Conservation (phyloP, 2,888 invertebrate genomes). For the Temnothorax rugatulus region DNA sequence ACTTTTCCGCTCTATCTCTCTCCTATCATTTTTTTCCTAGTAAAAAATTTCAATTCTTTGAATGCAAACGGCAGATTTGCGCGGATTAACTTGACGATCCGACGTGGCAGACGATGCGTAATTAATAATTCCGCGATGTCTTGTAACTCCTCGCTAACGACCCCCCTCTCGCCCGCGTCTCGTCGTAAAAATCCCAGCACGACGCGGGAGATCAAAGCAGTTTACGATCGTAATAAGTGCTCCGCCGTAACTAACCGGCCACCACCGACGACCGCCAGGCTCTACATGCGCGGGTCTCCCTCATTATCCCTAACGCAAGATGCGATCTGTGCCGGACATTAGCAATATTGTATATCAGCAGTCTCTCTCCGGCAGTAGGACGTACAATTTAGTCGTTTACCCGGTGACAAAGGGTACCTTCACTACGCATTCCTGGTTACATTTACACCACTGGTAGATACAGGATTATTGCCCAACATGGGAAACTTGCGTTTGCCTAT, state of each 20-base stretch:
- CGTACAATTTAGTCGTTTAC: conserved; percentile 76
- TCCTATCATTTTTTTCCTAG: background rate
- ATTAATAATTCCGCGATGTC: conserved; percentile 30
- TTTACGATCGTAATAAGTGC: conserved; percentile 49
- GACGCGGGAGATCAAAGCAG: conserved; percentile 45
- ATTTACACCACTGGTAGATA: conserved; percentile 64
- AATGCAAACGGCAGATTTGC: background rate
- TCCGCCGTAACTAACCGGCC: conserved; percentile 30
- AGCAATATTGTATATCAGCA: conserved; percentile 73
- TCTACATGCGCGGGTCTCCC: conserved; percentile 57
- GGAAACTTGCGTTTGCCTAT: conserved; percentile 33
- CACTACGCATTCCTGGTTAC: conserved; percentile 72
- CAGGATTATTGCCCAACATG: conserved; percentile 68
- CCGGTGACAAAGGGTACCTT: conserved; percentile 73
- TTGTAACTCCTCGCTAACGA: conserved; percentile 29
- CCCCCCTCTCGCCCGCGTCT: conserved; percentile 9
- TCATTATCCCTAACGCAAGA: conserved; percentile 68
- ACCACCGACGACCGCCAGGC: conserved; percentile 13
- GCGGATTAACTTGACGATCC: conserved; percentile 1
- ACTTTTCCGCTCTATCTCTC: background rate
- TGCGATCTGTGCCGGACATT: conserved; percentile 72
- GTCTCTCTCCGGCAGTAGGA: conserved; percentile 62
- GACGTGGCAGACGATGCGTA: background rate
- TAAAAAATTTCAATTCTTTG: background rate
- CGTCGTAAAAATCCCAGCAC: conserved; percentile 31